These are phyloP conservation scores for Emys orbicularis DNA, from an alignment of 2,797 vertebrate species.

Conservation along the genomic window DNA sequence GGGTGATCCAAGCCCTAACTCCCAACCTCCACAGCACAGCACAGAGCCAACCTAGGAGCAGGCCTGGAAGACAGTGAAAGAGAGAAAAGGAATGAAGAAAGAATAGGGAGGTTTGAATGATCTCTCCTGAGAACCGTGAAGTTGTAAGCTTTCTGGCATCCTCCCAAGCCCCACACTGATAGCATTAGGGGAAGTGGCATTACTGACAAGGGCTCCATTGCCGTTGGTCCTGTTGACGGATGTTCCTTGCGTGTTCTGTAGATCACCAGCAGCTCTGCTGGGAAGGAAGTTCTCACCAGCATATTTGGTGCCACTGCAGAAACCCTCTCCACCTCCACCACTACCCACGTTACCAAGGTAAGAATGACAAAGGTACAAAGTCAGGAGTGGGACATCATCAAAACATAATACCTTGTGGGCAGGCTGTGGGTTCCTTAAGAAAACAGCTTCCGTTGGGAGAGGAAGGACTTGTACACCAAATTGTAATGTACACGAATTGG, in stretches of 20 bases:
- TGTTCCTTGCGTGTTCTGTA: conserved; percentile 63
- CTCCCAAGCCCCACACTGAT: neutral
- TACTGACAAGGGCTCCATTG: accelerated
- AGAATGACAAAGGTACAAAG: conserved; percentile 35
- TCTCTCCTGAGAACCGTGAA: neutral
- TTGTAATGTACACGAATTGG: neutral
- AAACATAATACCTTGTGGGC: neutral
- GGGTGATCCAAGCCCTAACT: neutral
- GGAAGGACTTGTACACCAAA: neutral
- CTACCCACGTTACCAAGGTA: conserved; percentile 98
- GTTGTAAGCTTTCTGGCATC: neutral
- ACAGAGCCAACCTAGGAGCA: neutral
- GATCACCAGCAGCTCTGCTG: conserved; percentile 71
- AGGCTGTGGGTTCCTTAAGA: neutral
- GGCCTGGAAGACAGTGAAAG: neutral
- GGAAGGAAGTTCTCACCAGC: conserved; percentile 83
- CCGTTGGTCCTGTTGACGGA: neutral
- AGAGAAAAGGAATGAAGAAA: neutral
- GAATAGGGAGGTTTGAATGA: neutral
- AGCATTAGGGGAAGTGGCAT: neutral
- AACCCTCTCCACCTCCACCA: conserved; percentile 96
- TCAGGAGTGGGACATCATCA: neutral
- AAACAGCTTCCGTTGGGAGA: neutral
- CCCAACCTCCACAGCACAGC: neutral
- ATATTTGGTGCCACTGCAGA: conserved; percentile 88